These are phyloP conservation scores for Bombyx mandarina DNA, from an alignment of 1,140 invertebrate species.

Conservation along the genomic window DNA sequence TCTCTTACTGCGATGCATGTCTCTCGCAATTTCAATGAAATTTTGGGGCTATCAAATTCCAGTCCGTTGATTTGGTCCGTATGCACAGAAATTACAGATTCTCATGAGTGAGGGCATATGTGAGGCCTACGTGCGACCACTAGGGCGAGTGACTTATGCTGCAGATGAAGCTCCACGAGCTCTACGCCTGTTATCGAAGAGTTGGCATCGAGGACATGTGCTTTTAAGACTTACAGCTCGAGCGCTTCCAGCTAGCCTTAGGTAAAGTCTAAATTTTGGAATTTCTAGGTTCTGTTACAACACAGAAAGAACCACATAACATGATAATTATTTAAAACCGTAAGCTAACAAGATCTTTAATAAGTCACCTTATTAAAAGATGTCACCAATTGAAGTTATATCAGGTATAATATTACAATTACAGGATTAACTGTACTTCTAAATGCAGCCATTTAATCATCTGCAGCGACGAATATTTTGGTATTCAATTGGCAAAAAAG, in stretches of 20 bases:
- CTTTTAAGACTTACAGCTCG: slow-evolving; percentile 3
- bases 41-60: too few species aligned
- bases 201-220: slow-evolving; percentile 9
- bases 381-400: background rate
- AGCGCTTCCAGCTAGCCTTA: background rate
- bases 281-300: too few species aligned
- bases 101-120: slow-evolving; percentile 12
- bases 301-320: too few species aligned
- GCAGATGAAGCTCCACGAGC: slow-evolving; percentile 8
- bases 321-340: background rate
- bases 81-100: slow-evolving; percentile 7
- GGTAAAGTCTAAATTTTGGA: slow-evolving; percentile 1
- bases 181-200: slow-evolving; percentile 5
- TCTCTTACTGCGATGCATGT: too few species aligned
- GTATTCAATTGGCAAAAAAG: background rate
- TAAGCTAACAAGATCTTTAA: background rate
- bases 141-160: slow-evolving; percentile 6
- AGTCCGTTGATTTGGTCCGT: background rate
- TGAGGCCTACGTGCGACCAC: slow-evolving; percentile 10
- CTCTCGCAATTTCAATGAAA: too few species aligned
- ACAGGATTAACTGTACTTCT: slow-evolving; percentile 1
- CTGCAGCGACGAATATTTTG: background rate
- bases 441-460: slow-evolving; percentile 1
- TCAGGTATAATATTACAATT: background rate
- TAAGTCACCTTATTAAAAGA: background rate